These are phyloP conservation scores for Lepus oiostolus DNA, from an alignment of 2,797 vertebrate genomes.

Conservation along the genomic window DNA sequence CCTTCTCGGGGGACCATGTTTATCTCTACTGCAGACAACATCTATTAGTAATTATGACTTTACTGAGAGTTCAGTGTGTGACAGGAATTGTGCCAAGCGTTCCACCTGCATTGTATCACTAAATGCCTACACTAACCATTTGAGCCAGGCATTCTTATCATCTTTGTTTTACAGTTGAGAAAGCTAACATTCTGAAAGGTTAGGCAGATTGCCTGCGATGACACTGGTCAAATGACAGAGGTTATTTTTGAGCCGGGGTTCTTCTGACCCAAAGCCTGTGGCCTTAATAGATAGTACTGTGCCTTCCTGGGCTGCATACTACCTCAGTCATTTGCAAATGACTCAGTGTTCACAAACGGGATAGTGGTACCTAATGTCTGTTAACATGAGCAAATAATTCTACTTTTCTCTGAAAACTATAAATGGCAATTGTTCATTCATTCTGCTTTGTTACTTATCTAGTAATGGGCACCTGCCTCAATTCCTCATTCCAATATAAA, in stretches of 20 bases:
- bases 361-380: not conserved
- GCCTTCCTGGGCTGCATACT: not conserved
- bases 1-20: not conserved
- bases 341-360: not conserved
- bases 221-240: not conserved
- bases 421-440: not conserved
- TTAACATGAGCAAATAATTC: conserved; percentile 16
- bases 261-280: not conserved
- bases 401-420: conserved; percentile 10
- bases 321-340: not conserved
- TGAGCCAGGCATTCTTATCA: not conserved
- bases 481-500: conserved; percentile 24
- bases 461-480: not conserved
- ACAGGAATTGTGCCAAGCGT: not conserved
- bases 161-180: not conserved
- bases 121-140: not conserved
- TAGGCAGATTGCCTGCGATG: not conserved
- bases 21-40: not conserved
- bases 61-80: not conserved
- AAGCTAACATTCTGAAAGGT: conserved; percentile 26
- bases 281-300: not conserved
- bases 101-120: not conserved
- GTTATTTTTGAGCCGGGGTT: not conserved
- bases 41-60: not conserved
- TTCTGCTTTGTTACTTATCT: conserved; percentile 4